These are phyloP conservation scores for Gadus macrocephalus DNA, from an alignment of 2,113 vertebrate species.

Conservation along the genomic window DNA sequence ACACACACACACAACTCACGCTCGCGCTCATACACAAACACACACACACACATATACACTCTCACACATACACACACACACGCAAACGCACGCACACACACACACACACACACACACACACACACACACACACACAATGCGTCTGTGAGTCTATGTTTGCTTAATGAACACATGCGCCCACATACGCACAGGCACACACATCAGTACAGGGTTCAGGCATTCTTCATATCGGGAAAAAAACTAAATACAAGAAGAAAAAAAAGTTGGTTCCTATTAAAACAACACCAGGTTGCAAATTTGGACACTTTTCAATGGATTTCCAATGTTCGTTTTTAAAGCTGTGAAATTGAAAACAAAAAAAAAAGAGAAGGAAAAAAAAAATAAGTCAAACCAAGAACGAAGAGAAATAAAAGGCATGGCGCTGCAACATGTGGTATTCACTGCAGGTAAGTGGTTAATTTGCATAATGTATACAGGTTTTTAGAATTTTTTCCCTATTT, in stretches of 20 bases:
- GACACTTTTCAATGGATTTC: constrained; percentile 80
- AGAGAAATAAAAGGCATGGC: constrained; percentile 79
- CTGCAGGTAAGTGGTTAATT: constrained; percentile 84
- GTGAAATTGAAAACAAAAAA: constrained; percentile 68
- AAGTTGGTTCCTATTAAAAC: constrained; percentile 82
- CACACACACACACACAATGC: constrained; percentile 54
- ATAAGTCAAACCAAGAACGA: constrained; percentile 54
- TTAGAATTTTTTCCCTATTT: constrained; percentile 71
- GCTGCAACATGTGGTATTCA: constrained; percentile 80
- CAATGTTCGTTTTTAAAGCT: constrained; percentile 82
- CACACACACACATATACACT: constrained; percentile 24
- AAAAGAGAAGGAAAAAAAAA: constrained; percentile 30
- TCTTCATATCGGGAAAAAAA: constrained; percentile 65
- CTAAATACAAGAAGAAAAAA: constrained; percentile 2
- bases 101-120: constrained; percentile 45
- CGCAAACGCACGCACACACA: constrained; percentile 52
- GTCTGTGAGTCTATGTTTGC: constrained; percentile 21
- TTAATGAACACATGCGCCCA: constrained; percentile 16
- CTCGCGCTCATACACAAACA: constrained; percentile 26
- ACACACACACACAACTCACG: constrained; percentile 41
- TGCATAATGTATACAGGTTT: constrained; percentile 89
- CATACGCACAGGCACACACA: constrained; percentile 52
- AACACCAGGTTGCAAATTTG: constrained; percentile 84
- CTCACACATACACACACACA: constrained; percentile 37
- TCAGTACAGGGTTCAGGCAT: constrained; percentile 66